These are phyloP conservation scores for Dichetophora obliterata DNA, from an alignment of 2,888 invertebrate species.

Conservation along the genomic window DNA sequence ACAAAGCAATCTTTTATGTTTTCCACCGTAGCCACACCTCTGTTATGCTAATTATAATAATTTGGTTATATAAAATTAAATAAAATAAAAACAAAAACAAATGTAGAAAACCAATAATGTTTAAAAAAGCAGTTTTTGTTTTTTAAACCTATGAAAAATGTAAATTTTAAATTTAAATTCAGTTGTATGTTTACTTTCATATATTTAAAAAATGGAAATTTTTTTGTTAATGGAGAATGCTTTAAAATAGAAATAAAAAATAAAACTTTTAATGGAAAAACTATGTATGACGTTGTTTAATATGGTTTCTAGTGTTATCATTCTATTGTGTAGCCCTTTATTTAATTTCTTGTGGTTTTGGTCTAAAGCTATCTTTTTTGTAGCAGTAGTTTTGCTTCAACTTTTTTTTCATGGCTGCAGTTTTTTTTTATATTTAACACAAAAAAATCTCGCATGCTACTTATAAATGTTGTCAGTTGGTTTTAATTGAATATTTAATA, in stretches of 20 bases:
- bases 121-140: conserved; percentile 23
- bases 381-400: not conserved
- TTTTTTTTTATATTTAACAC: not conserved
- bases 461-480: too few relatives aligned
- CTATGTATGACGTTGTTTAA: conserved; percentile 28
- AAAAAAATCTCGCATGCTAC: too few relatives aligned
- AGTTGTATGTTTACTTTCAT: conserved; percentile 37
- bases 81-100: not conserved
- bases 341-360: not conserved
- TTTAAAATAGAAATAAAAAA: conserved; percentile 39
- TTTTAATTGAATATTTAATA: too few relatives aligned
- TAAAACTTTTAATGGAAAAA: conserved; percentile 34
- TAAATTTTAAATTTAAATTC: conserved; percentile 33
- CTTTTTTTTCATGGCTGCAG: not conserved
- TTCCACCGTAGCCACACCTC: not conserved
- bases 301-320: not conserved
- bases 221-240: conserved; percentile 41
- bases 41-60: conserved; percentile 6
- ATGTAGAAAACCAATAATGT: conserved; percentile 39
- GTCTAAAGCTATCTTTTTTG: not conserved
- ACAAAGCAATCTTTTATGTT: conserved; percentile 15
- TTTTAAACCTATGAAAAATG: conserved; percentile 26
- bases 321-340: not conserved
- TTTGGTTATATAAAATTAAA: not conserved
- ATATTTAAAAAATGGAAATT: conserved; percentile 34